These are phyloP conservation scores for Junonia oenone DNA, from an alignment of 2,888 invertebrate genomes.

Conservation along the genomic window DNA sequence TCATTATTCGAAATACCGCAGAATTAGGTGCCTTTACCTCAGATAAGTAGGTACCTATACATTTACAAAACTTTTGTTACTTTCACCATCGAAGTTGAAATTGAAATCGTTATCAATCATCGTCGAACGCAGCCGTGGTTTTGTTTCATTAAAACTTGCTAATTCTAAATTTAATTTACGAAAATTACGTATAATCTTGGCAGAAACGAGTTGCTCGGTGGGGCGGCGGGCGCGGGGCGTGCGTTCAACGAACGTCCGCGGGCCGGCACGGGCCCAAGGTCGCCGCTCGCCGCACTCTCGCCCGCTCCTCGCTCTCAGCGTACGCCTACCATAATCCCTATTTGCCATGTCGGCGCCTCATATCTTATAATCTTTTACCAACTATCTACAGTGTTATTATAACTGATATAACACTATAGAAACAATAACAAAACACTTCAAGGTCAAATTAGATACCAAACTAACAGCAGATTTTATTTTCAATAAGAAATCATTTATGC, in stretches of 20 bases:
- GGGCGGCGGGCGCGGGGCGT: constrained; percentile 36
- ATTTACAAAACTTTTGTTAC: constrained; percentile 13
- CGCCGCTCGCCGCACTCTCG: constrained; percentile 65
- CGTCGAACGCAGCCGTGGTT: constrained; percentile 14
- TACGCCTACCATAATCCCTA: not conserved
- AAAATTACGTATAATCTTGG: constrained; percentile 52
- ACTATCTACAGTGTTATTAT: not conserved
- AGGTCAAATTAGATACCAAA: not conserved
- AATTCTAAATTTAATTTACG: constrained; percentile 48
- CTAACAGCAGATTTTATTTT: no score
- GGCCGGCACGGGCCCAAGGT: constrained; percentile 71
- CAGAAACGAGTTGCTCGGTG: constrained; percentile 59
- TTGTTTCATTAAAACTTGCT: constrained; percentile 30
- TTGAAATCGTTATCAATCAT: constrained; percentile 13
- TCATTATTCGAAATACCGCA: no score
- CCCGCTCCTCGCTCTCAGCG: constrained; percentile 43
- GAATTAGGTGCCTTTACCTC: no score
- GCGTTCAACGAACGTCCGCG: constrained; percentile 78
- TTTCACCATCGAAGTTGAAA: constrained; percentile 15
- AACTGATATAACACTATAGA: not conserved
- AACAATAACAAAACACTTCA: not conserved
- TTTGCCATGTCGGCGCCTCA: not conserved
- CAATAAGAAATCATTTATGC: not conserved
- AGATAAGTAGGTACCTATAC: not conserved
- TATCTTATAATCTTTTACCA: constrained; percentile 6